Evolutionary conservation across 2,888 invertebrate species (phyloP).

Genomic region (Noctuana brunneofusca): DNA sequence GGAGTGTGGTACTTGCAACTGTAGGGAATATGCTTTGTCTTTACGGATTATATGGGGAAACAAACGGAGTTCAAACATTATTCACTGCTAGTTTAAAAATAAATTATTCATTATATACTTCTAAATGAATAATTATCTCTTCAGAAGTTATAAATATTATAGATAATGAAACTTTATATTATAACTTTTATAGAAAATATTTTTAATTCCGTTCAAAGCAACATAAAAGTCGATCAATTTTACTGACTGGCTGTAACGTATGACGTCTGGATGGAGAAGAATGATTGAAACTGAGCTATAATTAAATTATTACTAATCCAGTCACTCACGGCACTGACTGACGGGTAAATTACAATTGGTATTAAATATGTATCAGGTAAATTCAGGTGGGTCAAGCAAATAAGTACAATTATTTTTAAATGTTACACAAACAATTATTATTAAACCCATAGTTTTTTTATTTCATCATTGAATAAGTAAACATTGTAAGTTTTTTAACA

Average conservation of each 20-base stretch:
- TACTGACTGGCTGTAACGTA: no score
- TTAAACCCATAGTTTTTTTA: not conserved
- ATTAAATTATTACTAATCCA: conserved; percentile 11
- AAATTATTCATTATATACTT: no score
- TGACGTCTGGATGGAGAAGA: not conserved
- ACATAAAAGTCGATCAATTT: no score
- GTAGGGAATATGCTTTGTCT: conserved; percentile 6
- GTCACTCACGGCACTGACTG: conserved; percentile 25
- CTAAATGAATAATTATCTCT: no score
- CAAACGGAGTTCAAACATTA: no score
- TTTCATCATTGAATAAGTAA: not conserved
- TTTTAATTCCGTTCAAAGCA: no score
- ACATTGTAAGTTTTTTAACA: no score
- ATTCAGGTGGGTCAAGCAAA: conserved; percentile 42
- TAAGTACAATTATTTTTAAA: not conserved
- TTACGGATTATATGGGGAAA: not conserved
- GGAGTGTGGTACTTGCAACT: conserved; percentile 37
- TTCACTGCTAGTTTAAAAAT: no score
- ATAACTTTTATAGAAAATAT: no score
- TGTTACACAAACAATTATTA: not conserved
- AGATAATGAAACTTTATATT: no score
- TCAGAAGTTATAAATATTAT: no score
- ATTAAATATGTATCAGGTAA: conserved; percentile 43
- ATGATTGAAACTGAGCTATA: not conserved
- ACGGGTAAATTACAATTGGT: conserved; percentile 35